These are phyloP conservation scores for Apostichopus leukothele DNA, from an alignment of 53 echinoderm and acorn worm genomes.

Conservation along the genomic window DNA sequence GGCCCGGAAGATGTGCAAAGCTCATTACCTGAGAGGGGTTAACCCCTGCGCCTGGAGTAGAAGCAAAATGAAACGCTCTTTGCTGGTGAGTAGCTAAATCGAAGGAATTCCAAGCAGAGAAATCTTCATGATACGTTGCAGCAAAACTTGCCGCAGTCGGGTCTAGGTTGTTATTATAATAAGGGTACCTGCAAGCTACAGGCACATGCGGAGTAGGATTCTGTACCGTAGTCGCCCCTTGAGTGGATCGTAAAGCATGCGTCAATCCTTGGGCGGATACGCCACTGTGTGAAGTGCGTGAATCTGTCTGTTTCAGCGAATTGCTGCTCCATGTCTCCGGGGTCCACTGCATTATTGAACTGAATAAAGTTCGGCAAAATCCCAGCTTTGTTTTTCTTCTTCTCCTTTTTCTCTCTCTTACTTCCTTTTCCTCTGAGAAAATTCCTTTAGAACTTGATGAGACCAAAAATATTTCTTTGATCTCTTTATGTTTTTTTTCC, in stretches of 20 bases:
- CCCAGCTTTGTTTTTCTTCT: no score
- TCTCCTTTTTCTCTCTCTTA: no score
- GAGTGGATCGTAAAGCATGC: conserved; percentile 30
- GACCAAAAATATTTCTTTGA: no score
- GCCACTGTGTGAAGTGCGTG: conserved; percentile 4
- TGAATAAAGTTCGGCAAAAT: neutral
- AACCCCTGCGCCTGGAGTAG: conserved; percentile 8
- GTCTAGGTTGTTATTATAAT: conserved; percentile 75
- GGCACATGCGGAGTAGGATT: conserved; percentile 53
- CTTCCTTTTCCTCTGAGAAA: no score
- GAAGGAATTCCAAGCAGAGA: conserved; percentile 82
- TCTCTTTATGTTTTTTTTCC: no score
- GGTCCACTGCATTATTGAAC: conserved; percentile 21
- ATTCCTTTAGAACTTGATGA: no score
- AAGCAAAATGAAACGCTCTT: conserved; percentile 34
- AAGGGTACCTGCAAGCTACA: conserved; percentile 74
- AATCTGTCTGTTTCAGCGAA: conserved; percentile 20
- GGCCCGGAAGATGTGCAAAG: conserved; percentile 35
- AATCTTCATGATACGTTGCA: conserved; percentile 73
- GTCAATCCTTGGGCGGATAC: conserved; percentile 14
- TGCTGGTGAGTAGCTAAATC: conserved; percentile 58
- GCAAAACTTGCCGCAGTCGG: conserved; percentile 20
- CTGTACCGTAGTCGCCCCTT: conserved; percentile 48
- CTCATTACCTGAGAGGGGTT: conserved; percentile 19
- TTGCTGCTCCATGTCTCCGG: conserved; percentile 5